These are phyloP conservation scores for Drosophila prolongata DNA, from an alignment of 2,888 invertebrate species.

Conservation along the genomic window DNA sequence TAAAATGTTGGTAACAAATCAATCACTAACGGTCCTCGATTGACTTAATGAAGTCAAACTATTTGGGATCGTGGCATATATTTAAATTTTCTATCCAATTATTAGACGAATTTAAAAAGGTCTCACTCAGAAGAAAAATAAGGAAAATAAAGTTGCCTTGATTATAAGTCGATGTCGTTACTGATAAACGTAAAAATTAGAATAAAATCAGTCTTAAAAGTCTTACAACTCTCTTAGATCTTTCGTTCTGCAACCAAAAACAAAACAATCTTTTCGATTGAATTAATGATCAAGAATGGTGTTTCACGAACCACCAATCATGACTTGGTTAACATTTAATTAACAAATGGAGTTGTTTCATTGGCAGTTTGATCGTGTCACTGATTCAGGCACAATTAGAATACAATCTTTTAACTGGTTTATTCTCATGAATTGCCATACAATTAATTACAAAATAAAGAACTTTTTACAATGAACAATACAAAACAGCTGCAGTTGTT, in stretches of 20 bases:
- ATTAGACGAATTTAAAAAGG: neutral
- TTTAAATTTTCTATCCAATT: neutral
- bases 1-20: conserved; percentile 12
- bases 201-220: conserved; percentile 8
- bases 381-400: conserved; percentile 23
- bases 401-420: conserved; percentile 4
- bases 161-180: conserved; percentile 3
- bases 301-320: conserved; percentile 15
- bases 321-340: conserved; percentile 29
- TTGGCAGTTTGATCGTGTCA: conserved; percentile 21
- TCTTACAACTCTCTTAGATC: neutral
- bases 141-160: conserved; percentile 11
- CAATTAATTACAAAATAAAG: neutral
- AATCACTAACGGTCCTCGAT: neutral
- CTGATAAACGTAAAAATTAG: conserved; percentile 15
- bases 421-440: neutral
- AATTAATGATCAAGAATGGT: neutral
- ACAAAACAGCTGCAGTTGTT: conserved; percentile 19
- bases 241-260: neutral
- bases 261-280: neutral
- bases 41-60: neutral
- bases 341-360: conserved; percentile 24
- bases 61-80: conserved; percentile 6
- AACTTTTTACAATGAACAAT: neutral
- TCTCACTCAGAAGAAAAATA: neutral